These are phyloP conservation scores for Ciconia stormi DNA, from an alignment of 2,113 vertebrate species.

Conservation along the genomic window DNA sequence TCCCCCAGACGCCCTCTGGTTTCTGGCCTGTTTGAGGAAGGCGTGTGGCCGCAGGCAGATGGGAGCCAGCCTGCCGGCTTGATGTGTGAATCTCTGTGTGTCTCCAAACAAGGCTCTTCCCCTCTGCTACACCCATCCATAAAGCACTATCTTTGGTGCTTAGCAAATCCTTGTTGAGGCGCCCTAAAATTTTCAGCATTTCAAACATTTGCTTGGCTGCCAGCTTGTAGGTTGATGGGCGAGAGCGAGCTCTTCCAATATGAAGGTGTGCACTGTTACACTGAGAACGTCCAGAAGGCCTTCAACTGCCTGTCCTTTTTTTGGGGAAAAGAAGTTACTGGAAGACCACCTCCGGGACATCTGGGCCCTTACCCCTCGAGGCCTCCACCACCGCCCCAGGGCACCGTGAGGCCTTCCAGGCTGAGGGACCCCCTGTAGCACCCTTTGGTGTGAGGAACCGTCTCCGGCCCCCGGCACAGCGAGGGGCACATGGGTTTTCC, in stretches of 20 bases:
- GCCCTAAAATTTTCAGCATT: not conserved
- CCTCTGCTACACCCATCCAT: not conserved
- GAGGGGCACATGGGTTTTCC: not conserved
- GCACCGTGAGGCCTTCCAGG: too few species aligned
- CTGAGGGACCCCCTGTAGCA: not conserved
- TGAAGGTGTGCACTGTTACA: too few species aligned
- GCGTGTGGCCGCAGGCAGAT: accelerated
- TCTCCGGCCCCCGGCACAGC: not conserved
- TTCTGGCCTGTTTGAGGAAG: not conserved
- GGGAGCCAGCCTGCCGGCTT: not conserved
- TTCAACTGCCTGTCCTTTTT: not conserved
- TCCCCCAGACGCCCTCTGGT: accelerated
- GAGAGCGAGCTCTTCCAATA: accelerated
- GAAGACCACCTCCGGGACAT: not conserved
- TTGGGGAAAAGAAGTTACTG: not conserved
- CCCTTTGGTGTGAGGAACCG: not conserved
- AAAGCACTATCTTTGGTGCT: not conserved
- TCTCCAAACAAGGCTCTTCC: not conserved
- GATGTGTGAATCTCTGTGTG: not conserved
- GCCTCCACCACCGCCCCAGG: accelerated
- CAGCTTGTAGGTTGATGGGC: not conserved
- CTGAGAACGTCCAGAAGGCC: not conserved
- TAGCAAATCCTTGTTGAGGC: not conserved
- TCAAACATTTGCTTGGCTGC: not conserved
- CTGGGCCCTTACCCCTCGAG: too few species aligned